Evolutionary conservation across 2,113 vertebrate species (phyloP), one percentile per base, ranked within the genome.

Genomic region (Dipodomys merriami): DNA sequence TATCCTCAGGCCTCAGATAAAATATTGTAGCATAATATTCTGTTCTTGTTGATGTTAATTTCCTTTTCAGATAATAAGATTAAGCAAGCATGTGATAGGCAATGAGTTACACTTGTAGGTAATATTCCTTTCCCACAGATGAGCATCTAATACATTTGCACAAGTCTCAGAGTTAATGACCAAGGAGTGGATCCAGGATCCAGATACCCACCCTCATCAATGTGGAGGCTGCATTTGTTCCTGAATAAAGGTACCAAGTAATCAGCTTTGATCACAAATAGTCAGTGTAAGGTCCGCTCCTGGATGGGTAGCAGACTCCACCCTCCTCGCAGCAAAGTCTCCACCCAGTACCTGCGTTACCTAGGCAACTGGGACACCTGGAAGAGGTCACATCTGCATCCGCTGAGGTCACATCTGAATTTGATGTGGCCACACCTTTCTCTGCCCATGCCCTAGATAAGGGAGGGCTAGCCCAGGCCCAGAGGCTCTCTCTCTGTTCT

Each of bases 181-280:
- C 65, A 69, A 96, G 57, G 29, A 53, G 27, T 0, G 29, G 69
- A 67, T 12, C 15, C 30, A 39, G 33, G 65, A 46, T 27, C 53
- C 53, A 67, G 27, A 13, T 44, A 67, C 19, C 20, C 35, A 11
- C 13, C 27, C 1, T 64, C 44, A 3, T 76, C 30, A n/a, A n/a
- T 74, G 76, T 33, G 7, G 8, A 86, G 6, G 19, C 22, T 76
- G 27, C n/a, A 9, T 68, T 69, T 94, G 53, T n/a, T 94, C 16
- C 76, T 62, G 15, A 62, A 72, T 69, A 69, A 94, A 71, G 67
- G n/a, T 33, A 83, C 16, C 35, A 72, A 57, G 69, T 69, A 15
- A 83, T 29, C 30, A 80, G 25, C 57, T 80, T 96, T 79, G 29
- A 62, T 83, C 49, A 53, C n/a, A 80, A 57, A 27, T 93, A 87